Percentiles rank a stretch among this genome's conserved stretches.
Evolutionary conservation across 2,888 invertebrate species (phyloP).

Genomic region (Cynaeus angustus): DNA sequence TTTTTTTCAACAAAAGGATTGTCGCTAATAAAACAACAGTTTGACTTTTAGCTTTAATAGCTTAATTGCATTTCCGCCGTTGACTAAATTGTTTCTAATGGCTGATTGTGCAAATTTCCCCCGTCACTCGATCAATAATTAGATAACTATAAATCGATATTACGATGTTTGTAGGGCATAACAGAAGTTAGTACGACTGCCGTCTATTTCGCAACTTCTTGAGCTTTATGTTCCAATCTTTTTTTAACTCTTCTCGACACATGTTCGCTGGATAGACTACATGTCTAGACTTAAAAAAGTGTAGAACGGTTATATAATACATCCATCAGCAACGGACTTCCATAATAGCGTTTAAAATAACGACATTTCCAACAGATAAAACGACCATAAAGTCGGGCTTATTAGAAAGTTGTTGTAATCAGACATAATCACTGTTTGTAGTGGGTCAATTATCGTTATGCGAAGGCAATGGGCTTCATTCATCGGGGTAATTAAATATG

Average conservation of each 20-base stretch:
- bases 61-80: too few species aligned
- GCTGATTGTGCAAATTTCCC: too few species aligned
- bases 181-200: neutral
- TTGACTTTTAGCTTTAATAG: too few species aligned
- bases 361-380: conserved; percentile 13
- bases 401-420: neutral
- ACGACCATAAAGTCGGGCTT: neutral
- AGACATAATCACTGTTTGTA: neutral
- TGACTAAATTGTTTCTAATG: too few species aligned
- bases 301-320: conserved; percentile 34
- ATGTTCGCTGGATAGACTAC: conserved; percentile 15
- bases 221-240: conserved; percentile 9
- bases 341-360: conserved; percentile 11
- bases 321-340: conserved; percentile 38
- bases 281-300: conserved; percentile 37
- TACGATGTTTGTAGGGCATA: neutral
- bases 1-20: too few species aligned
- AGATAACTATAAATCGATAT: neutral
- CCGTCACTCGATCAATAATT: neutral
- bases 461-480: too few species aligned
- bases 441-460: neutral
- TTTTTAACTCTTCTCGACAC: conserved; percentile 14
- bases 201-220: conserved; percentile 9
- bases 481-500: too few species aligned
- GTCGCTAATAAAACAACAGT: too few species aligned